Evolutionary conservation across 1,140 invertebrate genomes (phyloP).

Genomic region (Eriocheir sinensis): DNA sequence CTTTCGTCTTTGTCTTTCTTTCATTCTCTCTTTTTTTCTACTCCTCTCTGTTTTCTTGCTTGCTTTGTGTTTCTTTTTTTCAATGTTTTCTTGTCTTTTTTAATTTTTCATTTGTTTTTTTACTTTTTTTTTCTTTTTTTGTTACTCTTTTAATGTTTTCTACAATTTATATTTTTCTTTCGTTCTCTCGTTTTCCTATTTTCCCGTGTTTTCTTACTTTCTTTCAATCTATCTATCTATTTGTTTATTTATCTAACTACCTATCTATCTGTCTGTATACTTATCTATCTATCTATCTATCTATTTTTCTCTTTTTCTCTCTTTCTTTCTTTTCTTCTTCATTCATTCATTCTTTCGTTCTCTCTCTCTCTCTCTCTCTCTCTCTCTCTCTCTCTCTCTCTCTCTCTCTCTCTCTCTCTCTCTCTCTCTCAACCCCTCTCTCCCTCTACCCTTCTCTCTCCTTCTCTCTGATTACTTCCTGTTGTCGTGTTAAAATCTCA

Average conservation of each 20-base stretch:
- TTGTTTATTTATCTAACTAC: too few species aligned
- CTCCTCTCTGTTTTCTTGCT: neutral
- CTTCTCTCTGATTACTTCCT: conserved; percentile 10
- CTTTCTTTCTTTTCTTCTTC: neutral
- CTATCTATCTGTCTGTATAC: too few species aligned
- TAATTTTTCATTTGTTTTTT: too few species aligned
- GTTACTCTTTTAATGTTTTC: too few species aligned
- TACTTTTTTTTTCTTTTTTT: too few species aligned
- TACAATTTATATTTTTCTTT: too few species aligned
- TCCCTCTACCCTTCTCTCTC: conserved; percentile 43
- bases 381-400: neutral
- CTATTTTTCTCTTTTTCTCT: too few species aligned
- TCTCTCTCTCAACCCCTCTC: conserved; percentile 1
- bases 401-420: neutral
- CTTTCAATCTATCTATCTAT: neutral
- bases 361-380: neutral
- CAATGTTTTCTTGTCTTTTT: too few species aligned
- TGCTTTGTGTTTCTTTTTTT: too few species aligned
- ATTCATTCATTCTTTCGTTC: neutral
- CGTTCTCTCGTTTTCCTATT: too few species aligned
- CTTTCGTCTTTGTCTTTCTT: too few species aligned
- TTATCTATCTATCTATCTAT: too few species aligned
- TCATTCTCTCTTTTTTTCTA: conserved; percentile 37
- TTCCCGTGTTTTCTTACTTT: neutral
- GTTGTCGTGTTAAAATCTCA: neutral